Evolutionary conservation across 2,113 vertebrate genomes (phyloP).

Genomic region (Pipa parva): DNA sequence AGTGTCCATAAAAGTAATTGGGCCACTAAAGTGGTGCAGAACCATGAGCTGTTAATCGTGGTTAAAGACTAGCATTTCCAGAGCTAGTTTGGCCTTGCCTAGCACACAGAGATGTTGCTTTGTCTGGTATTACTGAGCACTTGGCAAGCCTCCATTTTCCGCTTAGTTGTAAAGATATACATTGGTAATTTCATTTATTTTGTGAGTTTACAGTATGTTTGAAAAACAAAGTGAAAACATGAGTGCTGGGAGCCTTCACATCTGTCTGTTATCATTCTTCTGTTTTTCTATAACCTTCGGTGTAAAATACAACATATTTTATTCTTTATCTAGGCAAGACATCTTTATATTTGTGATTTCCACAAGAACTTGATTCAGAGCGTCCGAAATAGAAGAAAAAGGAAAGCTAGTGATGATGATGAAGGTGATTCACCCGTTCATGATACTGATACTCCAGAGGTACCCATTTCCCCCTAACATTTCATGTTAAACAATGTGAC

Average conservation of each 20-base stretch:
- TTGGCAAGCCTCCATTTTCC: too few relatives aligned
- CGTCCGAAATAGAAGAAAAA: conserved; percentile 75
- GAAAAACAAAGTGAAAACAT: too few relatives aligned
- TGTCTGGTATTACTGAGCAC: too few relatives aligned
- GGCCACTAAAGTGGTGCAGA: too few relatives aligned
- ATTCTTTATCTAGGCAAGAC: conserved; percentile 60
- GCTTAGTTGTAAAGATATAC: background rate
- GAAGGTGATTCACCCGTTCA: conserved; percentile 73
- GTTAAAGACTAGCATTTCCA: too few relatives aligned
- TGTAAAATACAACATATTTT: background rate
- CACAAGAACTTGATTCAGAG: conserved; percentile 80
- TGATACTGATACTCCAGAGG: conserved; percentile 74
- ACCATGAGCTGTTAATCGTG: too few relatives aligned
- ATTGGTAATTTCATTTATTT: conserved; percentile 16
- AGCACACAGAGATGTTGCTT: background rate
- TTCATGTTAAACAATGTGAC: too few relatives aligned
- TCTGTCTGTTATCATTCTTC: too few relatives aligned
- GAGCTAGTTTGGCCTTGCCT: too few relatives aligned
- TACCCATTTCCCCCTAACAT: conserved; percentile 52
- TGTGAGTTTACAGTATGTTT: too few relatives aligned
- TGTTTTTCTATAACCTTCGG: background rate
- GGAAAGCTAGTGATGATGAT: conserved; percentile 77
- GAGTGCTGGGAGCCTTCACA: too few relatives aligned
- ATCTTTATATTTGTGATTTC: conserved; percentile 78
- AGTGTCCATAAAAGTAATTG: too few relatives aligned